Evolutionary conservation across 2,113 vertebrate genomes (phyloP).

Genomic region (Megaleporinus macrocephalus): DNA sequence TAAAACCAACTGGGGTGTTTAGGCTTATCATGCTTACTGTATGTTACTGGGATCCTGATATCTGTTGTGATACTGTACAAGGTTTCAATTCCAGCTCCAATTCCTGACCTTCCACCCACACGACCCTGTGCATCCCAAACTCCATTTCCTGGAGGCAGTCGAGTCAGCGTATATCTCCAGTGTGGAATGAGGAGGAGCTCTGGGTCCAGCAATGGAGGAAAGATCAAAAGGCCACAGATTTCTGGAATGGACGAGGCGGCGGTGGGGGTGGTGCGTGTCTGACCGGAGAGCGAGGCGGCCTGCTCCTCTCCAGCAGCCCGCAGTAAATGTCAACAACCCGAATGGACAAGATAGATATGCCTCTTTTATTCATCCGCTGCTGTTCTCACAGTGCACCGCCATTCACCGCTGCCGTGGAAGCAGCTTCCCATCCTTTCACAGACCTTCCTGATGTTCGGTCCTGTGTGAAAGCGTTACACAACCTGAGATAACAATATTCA

Average conservation of each 20-base stretch:
- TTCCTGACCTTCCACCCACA: no score
- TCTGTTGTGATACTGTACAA: no score
- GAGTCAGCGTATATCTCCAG: background rate
- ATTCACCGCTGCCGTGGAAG: background rate
- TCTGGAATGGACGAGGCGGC: slow-evolving; percentile 16
- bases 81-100: no score
- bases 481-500: no score
- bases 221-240: background rate
- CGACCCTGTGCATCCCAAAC: background rate
- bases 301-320: slow-evolving; percentile 22
- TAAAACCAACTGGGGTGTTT: no score
- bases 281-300: background rate
- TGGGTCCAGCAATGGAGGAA: background rate
- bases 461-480: no score
- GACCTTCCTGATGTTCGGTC: no score
- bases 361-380: slow-evolving; percentile 10
- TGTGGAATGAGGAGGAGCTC: background rate
- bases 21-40: no score
- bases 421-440: background rate
- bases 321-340: slow-evolving; percentile 42
- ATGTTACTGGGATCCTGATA: no score
- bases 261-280: background rate
- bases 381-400: slow-evolving; percentile 1
- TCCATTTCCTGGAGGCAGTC: background rate
- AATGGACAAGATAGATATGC: slow-evolving; percentile 38